Conservation (phyloP, 2,888 invertebrate species). For the Schrankia costaestrigalis region DNA sequence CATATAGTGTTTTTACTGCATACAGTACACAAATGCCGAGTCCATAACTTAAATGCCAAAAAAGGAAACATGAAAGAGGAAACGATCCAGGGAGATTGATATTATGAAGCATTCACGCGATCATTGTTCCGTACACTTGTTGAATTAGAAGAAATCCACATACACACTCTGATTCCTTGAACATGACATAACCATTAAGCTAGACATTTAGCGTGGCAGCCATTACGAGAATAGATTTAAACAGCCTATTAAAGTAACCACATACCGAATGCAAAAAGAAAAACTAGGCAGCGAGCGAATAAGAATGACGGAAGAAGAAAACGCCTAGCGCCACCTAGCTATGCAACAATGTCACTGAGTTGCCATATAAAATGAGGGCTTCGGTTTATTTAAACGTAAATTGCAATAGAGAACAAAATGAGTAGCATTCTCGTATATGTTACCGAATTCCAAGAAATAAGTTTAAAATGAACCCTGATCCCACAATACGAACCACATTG, state of each 20-base stretch:
- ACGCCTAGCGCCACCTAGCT: constrained; percentile 64
- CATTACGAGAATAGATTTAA: constrained; percentile 75
- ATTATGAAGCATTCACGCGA: constrained; percentile 62
- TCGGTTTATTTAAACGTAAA: neutral
- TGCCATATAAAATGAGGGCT: constrained; percentile 29
- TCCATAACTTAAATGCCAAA: constrained; percentile 75
- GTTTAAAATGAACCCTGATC: no score
- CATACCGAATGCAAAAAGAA: constrained; percentile 67
- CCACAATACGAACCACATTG: no score
- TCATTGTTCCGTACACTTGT: constrained; percentile 69
- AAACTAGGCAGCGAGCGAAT: constrained; percentile 60
- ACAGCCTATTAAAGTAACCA: constrained; percentile 59
- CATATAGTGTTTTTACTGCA: constrained; percentile 71
- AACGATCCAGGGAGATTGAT: constrained; percentile 69
- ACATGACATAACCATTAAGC: constrained; percentile 75
- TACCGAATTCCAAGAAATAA: no score
- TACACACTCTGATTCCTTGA: constrained; percentile 49
- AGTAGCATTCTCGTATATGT: constrained; percentile 6
- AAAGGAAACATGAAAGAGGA: constrained; percentile 78
- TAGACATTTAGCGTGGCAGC: constrained; percentile 77
- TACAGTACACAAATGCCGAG: constrained; percentile 71
- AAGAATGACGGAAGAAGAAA: constrained; percentile 68
- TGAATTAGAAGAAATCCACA: constrained; percentile 54
- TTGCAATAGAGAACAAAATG: constrained; percentile 22
- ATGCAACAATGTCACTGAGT: constrained; percentile 33